Conservation (phyloP, 2,113 vertebrate species). For the Camelus dromedarius region DNA sequence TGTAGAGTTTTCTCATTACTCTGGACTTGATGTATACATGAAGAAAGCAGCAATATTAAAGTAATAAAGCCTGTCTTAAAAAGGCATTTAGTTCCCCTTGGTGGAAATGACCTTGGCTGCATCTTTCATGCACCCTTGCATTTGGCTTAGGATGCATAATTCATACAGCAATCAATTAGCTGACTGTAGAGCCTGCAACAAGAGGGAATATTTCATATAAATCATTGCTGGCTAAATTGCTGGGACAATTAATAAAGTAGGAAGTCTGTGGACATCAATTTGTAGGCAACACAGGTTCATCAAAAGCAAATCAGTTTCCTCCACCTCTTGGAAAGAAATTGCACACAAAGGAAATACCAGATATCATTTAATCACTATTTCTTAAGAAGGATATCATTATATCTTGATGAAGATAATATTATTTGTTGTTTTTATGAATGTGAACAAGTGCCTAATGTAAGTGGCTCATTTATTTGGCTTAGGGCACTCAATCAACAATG, state of each 20-base stretch:
- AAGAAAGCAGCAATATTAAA: constrained; percentile 63
- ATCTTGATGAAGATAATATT: constrained; percentile 63
- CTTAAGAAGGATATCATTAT: neutral
- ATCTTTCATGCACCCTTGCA: constrained; percentile 68
- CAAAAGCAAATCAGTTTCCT: constrained; percentile 74
- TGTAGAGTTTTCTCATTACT: constrained; percentile 49
- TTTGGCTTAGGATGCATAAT: constrained; percentile 77
- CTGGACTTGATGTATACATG: neutral
- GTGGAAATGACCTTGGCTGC: constrained; percentile 67
- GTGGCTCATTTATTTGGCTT: constrained; percentile 63
- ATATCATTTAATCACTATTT: constrained; percentile 55
- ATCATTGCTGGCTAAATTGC: constrained; percentile 76
- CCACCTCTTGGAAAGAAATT: constrained; percentile 41
- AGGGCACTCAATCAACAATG: constrained; percentile 22
- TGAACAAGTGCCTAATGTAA: constrained; percentile 44
- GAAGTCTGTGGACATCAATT: constrained; percentile 66
- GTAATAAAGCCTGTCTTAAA: constrained; percentile 43
- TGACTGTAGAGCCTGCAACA: constrained; percentile 60
- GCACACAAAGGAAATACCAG: constrained; percentile 50
- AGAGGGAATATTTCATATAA: constrained; percentile 72
- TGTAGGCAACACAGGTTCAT: constrained; percentile 68
- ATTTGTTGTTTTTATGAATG: constrained; percentile 66
- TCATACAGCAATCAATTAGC: constrained; percentile 81
- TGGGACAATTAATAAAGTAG: constrained; percentile 75
- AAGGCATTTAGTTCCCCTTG: constrained; percentile 23